Conservation (phyloP, 1,140 invertebrate species). For the Plodia interpunctella region DNA sequence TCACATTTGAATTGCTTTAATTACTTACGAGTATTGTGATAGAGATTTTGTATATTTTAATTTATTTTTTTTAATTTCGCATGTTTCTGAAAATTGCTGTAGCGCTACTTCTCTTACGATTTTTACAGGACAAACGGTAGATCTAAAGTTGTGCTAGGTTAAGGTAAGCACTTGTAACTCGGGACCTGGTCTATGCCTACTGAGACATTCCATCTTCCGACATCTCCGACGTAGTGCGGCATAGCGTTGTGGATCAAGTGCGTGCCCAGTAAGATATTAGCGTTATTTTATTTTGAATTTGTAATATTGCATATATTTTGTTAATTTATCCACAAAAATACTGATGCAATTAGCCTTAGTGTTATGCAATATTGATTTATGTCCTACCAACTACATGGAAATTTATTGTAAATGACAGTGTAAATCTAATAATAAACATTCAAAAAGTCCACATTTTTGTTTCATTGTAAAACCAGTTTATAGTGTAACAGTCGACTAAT, state of each 20-base stretch:
- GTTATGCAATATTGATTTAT: conserved; percentile 76
- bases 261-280: conserved; percentile 76
- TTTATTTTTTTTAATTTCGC: conserved; percentile 73
- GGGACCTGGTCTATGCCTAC: conserved; percentile 14
- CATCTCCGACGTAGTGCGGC: conserved; percentile 33
- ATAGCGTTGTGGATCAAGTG: conserved; percentile 43
- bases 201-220: conserved; percentile 51
- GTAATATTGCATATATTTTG: conserved; percentile 75
- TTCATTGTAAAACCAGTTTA: conserved; percentile 12
- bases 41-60: conserved; percentile 77
- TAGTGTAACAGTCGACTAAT: no score
- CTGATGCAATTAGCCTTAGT: conserved; percentile 75
- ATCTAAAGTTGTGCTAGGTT: conserved; percentile 70
- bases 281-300: conserved; percentile 74
- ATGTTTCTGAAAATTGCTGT: conserved; percentile 66
- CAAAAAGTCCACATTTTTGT: conserved; percentile 56
- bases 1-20: conserved; percentile 74
- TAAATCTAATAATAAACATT: conserved; percentile 77
- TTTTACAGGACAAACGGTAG: conserved; percentile 62
- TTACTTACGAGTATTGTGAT: conserved; percentile 77
- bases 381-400: conserved; percentile 75
- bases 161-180: conserved; percentile 54
- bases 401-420: conserved; percentile 77
- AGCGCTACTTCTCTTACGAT: conserved; percentile 66
- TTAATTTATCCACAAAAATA: conserved; percentile 74